Percentiles rank a stretch among this genome's conserved stretches.
phyloP scores from a whole-genome alignment of 1,140 invertebrate genomes.

The Planococcus citri region DNA sequence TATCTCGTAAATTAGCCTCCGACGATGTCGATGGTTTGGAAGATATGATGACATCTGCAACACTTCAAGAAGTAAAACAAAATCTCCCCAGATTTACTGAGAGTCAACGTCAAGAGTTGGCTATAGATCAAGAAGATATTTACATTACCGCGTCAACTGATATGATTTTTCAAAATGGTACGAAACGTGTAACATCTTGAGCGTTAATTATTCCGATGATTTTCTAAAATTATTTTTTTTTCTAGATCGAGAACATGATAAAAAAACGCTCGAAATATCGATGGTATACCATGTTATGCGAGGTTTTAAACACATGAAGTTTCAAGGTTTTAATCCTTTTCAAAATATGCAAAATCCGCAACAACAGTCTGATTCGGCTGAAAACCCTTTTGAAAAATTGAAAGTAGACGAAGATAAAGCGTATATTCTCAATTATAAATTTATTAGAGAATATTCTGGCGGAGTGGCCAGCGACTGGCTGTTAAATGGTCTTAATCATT shows the following conservation, averaged over 20 bases:
- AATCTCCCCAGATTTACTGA: neutral
- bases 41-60: neutral
- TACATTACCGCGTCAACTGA: neutral
- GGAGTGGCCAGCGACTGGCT: neutral
- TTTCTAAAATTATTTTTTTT: neutral
- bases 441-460: neutral
- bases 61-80: neutral
- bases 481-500: neutral
- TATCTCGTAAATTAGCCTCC: neutral
- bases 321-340: neutral
- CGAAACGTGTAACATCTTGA: neutral
- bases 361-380: neutral
- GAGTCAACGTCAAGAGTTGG: conserved; percentile 10
- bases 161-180: neutral
- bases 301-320: neutral
- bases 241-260: neutral
- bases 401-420: neutral
- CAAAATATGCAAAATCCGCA: neutral
- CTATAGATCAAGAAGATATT: neutral
- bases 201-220: too few relatives aligned
- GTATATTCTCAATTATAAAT: neutral
- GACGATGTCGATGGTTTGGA: neutral
- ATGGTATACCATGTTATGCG: neutral
- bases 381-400: neutral
- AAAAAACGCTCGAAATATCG: neutral